Base-by-base conservation (phyloP, 2,888 invertebrate genomes). In the Lepidochrysops patricia region DNA sequence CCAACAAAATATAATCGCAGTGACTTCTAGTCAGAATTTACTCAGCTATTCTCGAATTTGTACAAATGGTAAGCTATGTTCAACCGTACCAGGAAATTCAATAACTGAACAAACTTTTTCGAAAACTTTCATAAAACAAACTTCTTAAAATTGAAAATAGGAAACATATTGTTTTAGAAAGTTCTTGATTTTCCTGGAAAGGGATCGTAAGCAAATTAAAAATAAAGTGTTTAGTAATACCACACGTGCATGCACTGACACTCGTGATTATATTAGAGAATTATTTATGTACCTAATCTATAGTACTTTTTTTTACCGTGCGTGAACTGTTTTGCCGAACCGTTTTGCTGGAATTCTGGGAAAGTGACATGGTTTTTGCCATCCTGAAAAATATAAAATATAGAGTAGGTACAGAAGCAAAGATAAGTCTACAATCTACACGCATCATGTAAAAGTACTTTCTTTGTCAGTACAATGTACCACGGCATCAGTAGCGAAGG, bases 321-420 rank as follows among this genome's bases (percentile, higher is more conserved):
- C 81, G 95, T 93, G 90, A 96, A 94, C 83, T 95, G 94, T 90
- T 96, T 96, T 63, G 95, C 94, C 75, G 95, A 93, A 79, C 96
- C 96, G 75, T 96, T 96, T 89, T 96, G 95, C 86, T 95, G 95
- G 84, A 96, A 95, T 89, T 96, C 96, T 57, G 95, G 95, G 89
- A 96, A 96, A 82, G 95, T 95, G 70, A 96, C 96, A 87, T 96
- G 96, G 82, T 96, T 96, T 90, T 95, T 95, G 72, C 95, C 95
- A 80, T 96, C 95, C 94, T 95, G 89, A 64, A 91, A 90, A 60
- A 43, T 43, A 43, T 19, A 9, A 12, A 7, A 29, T 29, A 9
- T 29, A 29, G 9, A 29, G 6, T 6, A 29, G n/a, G n/a, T n/a
- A n/a, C n/a, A n/a, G n/a, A n/a, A n/a, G n/a, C n/a, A n/a, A n/a